Conservation (phyloP, 2,888 invertebrate genomes). For the Hypsopygia costalis region DNA sequence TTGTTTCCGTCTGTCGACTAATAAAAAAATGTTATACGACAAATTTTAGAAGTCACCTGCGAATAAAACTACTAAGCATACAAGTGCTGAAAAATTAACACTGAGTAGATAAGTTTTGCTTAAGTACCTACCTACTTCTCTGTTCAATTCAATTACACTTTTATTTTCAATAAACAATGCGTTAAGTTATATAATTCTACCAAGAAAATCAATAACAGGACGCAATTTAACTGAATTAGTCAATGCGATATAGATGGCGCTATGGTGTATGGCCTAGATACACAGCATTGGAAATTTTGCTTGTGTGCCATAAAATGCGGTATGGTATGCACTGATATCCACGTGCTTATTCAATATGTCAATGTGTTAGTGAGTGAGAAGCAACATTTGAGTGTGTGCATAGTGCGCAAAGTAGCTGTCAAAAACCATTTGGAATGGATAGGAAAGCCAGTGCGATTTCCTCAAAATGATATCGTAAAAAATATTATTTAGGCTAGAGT, state of each 20-base stretch:
- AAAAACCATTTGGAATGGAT: constrained; percentile 41
- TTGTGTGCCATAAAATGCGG: constrained; percentile 1
- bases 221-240: constrained; percentile 10
- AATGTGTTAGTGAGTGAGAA: neutral
- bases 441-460: constrained; percentile 42
- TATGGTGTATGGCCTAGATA: constrained; percentile 5
- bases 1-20: too few species aligned
- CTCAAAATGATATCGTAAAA: constrained; percentile 52
- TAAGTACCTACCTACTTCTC: too few species aligned
- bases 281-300: neutral
- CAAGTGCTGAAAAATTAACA: too few species aligned
- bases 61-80: too few species aligned
- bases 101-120: too few species aligned
- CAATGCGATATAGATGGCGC: constrained; percentile 31
- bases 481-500: constrained; percentile 56
- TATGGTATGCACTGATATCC: neutral
- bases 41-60: too few species aligned
- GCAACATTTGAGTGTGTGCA: constrained; percentile 23
- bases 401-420: constrained; percentile 61
- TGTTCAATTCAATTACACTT: too few species aligned
- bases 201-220: constrained; percentile 21
- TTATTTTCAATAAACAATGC: too few species aligned
- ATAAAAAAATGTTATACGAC: too few species aligned
- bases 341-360: constrained; percentile 2
- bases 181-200: constrained; percentile 38